Evolutionary conservation across 64 coral and sea anemone species (phyloP), one percentile per base, ranked within the genome.

Genomic region (Hydrozoanthus tunicans): DNA sequence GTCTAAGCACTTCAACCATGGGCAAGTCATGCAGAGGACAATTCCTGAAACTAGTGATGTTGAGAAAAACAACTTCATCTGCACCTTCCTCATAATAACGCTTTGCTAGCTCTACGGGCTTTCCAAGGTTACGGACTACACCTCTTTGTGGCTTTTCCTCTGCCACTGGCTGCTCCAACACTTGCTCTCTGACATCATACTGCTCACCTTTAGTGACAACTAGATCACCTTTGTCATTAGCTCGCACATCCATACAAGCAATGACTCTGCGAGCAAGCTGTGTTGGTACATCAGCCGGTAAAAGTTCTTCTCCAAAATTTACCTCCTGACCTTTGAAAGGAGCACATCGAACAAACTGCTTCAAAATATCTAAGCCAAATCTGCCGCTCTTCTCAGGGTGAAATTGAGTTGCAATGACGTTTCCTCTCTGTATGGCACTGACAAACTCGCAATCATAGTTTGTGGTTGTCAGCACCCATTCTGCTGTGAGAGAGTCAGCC

Each of bases 121-220:
- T 89, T 0, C 91, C 91, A 78, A 93, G 81, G 66, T 85, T 89
- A 66, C 83, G 73, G 3, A 93, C 74, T 5, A 53, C 91, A 89
- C 91, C 91, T 6, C 79, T 93, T 58, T 51, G 59, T 58, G 71
- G 15, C 56, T 62, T 78, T 6, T 51, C 27, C 57, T 93, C 80
- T 73, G n/a, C 61, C 6, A 25, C 58, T 59, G 72, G 43, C 27
- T 68, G 58, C 27, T 17, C 56, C 0, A 54, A 4, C 1, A 71
- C 69, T 17, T 92, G 90, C 64, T 93, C 91, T 43, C 91, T 64
- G 24, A 93, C 91, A 51, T 93, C 91, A 89, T 86, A 93, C 43
- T 93, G 83, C 70, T 93, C 91, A 70, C 91, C 91, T 93, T 93
- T 93, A 11, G 91, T 93, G 7, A 89, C 91, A 20, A 93, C 83